Percentiles rank a stretch among this genome's conserved stretches.
Conservation (phyloP, 2,888 invertebrate species). For the Mythimna pallens region DNA sequence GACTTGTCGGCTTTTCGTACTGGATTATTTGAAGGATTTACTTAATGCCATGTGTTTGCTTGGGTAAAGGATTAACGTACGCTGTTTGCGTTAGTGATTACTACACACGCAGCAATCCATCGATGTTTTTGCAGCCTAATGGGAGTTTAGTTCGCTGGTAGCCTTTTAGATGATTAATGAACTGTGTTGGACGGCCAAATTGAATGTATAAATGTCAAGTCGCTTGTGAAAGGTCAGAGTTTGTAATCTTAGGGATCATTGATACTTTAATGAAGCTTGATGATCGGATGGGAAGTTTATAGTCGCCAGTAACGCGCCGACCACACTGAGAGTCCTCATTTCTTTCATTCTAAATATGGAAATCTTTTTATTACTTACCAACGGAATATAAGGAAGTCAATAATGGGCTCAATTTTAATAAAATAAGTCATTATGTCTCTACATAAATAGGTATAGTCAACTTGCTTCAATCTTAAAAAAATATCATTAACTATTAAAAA, state of each 20-base stretch:
- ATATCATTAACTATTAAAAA: constrained; percentile 1
- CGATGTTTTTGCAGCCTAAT: constrained; percentile 79
- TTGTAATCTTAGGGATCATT: constrained; percentile 62
- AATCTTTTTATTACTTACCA: not conserved
- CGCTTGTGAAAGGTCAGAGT: constrained; percentile 68
- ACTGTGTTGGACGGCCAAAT: constrained; percentile 69
- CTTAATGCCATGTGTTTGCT: constrained; percentile 86
- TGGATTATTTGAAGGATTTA: constrained; percentile 88
- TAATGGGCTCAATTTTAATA: not conserved
- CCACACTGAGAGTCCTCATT: constrained; percentile 2
- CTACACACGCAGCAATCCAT: constrained; percentile 73
- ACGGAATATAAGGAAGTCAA: not conserved
- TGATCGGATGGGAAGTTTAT: constrained; percentile 59
- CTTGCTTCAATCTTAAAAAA: not conserved
- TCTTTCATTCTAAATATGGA: constrained; percentile 15
- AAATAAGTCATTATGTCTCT: constrained; percentile 24
- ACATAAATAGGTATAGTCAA: not conserved
- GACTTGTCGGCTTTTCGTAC: constrained; percentile 85
- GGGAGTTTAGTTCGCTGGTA: constrained; percentile 67
- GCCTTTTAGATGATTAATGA: constrained; percentile 73
- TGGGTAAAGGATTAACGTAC: constrained; percentile 81
- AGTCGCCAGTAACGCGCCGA: constrained; percentile 23
- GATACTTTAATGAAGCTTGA: constrained; percentile 64
- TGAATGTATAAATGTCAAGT: constrained; percentile 74
- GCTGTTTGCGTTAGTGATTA: constrained; percentile 81